A percentile compares a stretch with the other conserved stretches of the same genome.
phyloP scores from a whole-genome alignment of 2,888 invertebrate species.

The Cordylochernes scorpioides region DNA sequence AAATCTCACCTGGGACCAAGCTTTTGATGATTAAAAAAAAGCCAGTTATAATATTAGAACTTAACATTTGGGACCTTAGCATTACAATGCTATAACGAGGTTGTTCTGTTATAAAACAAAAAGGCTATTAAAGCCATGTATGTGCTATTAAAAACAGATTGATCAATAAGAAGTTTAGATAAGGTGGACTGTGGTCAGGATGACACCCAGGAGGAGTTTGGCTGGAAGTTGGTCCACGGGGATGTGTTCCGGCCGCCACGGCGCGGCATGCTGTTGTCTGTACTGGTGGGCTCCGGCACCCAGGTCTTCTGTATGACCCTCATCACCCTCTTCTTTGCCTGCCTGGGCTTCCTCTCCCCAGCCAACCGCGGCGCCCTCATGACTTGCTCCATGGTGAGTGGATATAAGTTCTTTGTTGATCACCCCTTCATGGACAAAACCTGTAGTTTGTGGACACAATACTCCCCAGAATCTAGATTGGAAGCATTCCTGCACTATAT shows the following conservation, averaged over 20 bases:
- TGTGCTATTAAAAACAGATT: too few species aligned
- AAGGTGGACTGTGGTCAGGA: conserved; percentile 20
- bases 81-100: too few species aligned
- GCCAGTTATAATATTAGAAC: too few species aligned
- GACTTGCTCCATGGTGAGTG: conserved; percentile 64
- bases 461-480: background rate
- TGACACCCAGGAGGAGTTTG: conserved; percentile 52
- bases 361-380: conserved; percentile 93
- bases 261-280: conserved; percentile 81
- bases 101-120: too few species aligned
- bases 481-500: background rate
- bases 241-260: conserved; percentile 38
- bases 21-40: too few species aligned
- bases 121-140: too few species aligned
- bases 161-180: too few species aligned
- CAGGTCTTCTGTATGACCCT: conserved; percentile 90
- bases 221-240: conserved; percentile 38
- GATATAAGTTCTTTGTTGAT: background rate
- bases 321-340: conserved; percentile 85
- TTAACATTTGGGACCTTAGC: too few species aligned
- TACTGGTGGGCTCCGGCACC: conserved; percentile 80
- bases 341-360: conserved; percentile 89
- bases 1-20: too few species aligned
- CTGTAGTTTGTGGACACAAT: background rate
- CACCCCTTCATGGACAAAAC: background rate